Percentiles rank a stretch among this genome's conserved stretches.
Evolutionary conservation across 2,797 vertebrate species (phyloP).

Genomic region (Paguma larvata): DNA sequence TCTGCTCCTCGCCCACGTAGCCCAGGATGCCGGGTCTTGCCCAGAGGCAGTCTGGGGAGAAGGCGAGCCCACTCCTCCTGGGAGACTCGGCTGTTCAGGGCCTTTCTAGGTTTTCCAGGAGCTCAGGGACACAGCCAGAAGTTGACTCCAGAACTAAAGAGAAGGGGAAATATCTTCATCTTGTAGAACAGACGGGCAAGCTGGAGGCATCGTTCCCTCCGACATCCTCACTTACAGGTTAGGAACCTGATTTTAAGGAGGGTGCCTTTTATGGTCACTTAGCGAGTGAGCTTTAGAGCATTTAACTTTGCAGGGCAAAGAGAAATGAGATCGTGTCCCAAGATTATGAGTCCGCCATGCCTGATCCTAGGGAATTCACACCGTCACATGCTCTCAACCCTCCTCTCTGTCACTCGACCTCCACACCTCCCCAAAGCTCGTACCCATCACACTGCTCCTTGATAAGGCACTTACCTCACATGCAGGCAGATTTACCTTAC

Average conservation of each 20-base stretch:
- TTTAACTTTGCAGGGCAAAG: neutral
- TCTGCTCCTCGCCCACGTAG: slow-evolving; percentile 48
- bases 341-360: rapidly evolving
- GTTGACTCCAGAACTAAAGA: neutral
- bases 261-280: rapidly evolving
- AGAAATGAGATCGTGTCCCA: neutral
- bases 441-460: rapidly evolving
- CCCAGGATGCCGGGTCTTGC: slow-evolving; percentile 48
- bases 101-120: neutral
- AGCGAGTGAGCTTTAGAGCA: neutral
- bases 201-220: neutral
- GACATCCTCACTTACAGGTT: neutral
- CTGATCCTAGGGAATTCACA: neutral
- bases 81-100: neutral
- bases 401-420: no score
- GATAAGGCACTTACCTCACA: neutral
- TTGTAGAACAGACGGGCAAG: neutral
- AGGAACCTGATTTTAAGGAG: neutral
- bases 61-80: neutral
- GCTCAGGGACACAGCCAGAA: neutral
- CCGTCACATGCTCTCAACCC: neutral
- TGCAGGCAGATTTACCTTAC: neutral
- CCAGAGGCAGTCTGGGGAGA: neutral
- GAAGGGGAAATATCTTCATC: neutral
- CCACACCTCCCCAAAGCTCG: rapidly evolving